Evolutionary conservation across 2,888 invertebrate genomes (phyloP), one percentile per base, ranked within the genome.

Genomic region (Cremastinae sp.): DNA sequence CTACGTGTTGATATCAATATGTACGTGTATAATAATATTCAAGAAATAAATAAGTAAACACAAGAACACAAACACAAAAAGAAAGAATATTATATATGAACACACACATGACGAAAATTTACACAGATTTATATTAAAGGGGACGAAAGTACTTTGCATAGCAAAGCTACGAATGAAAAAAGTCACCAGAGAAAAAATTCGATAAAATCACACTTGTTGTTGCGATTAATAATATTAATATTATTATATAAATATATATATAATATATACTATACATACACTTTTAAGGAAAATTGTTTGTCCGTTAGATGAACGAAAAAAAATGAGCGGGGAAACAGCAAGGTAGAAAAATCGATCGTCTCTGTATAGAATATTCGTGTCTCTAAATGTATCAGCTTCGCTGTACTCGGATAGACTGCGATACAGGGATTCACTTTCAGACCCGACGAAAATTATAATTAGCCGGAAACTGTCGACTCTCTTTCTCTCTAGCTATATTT

Each of bases 231-330:
- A 86, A 82, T 83, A 81, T 69, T 78, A 82, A 83, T 83, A 84
- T 84, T 81, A 83, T 79, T 82, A 81, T 83, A 85, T 81, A 84
- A 65, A 81, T 79, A 83, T 78, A 82, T 79, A 83, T 74, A 72
- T 70, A 79, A 82, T 79, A 83, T 74, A 72, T 70, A 79, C 39
- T 82, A 84, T 83, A 83, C 82, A 87, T 85, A 85, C 86, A 87
- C 85, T 87, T 84, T 86, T 87, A 86, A 83, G 58, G 83, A 84
- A 84, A 80, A 85, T 84, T 87, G 86, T 88, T 88, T 84, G 84
- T 85, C 88, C 87, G 85, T 86, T 87, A 86, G 84, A 73, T 80
- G 80, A 84, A 84, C 68, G 80, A 83, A 82, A 71, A n/a, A 71
- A 78, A 75, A 72, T 41, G 59, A 80, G 78, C 66, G 51, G 72